Base-by-base conservation (phyloP, 1,140 invertebrate genomes). In the Drosophila mojavensis region DNA sequence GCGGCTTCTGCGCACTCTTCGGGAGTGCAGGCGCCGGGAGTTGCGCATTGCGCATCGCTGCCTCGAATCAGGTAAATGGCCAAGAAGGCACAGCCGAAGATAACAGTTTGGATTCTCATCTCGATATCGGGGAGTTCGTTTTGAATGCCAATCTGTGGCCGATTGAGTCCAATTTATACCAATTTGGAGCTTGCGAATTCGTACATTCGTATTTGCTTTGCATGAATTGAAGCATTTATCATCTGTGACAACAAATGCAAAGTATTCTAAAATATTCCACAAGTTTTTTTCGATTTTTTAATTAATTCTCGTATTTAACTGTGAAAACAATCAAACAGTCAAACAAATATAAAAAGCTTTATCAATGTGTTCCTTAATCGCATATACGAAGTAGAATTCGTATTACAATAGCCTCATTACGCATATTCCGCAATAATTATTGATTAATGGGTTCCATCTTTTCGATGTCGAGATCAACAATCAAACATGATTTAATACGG, bases 51-150 rank as follows among this genome's bases (percentile, higher is more conserved):
- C 13, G 36, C 55, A 15, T 58, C 4, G 55, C 36, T 43, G 55
- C 13, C 39, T 9, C 11, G 10, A 13, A 58, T n/a, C 10, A 43
- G 13, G 39, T 39, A 58, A 58, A 58, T 43, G 36, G 39, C 39
- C 9, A 58, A n/a, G 20, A 58, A 0, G 13, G 20, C 55, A 15
- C 39, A 58, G 20, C 20, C 24, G 3, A 58, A 43, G 55, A 58
- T 58, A 11, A 58, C 10, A 11, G 55, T 43, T 43, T 43, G 36
- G 39, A 24, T 15, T 43, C 13, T 58, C 55, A 58, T 58, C n/a
- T 45, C 13, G 55, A 13, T 28, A 11, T 17, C 51, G n/a, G 26
- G 3, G 11, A 33, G 28, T 33, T 54, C 5, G 26, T 26, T 41
- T 39, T 26, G 54, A 56, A 56, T 56, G 54, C 6, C 7, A 41